A percentile compares a stretch with the other conserved stretches of the same genome.
Conservation (phyloP, 2,113 vertebrate species). For the Platysteira castanea region DNA sequence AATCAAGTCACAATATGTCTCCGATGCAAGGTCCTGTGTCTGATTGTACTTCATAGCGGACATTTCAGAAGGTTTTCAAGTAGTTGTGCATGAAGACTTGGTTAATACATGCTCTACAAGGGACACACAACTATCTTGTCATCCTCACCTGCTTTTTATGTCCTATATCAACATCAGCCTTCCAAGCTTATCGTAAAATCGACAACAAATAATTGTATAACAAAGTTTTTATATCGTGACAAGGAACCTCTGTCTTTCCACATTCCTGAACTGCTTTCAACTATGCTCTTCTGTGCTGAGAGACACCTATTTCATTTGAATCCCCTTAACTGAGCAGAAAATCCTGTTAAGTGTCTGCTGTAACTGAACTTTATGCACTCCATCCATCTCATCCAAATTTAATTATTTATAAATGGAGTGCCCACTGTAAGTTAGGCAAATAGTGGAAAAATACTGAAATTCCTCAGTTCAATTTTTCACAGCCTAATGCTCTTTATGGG, state of each 20-base stretch:
- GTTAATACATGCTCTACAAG: background rate
- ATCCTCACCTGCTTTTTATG: background rate
- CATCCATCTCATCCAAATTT: background rate
- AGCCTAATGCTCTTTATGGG: background rate
- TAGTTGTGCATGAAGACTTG: background rate
- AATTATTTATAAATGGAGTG: background rate
- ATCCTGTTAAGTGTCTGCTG: background rate
- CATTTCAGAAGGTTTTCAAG: background rate
- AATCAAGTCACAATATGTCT: background rate
- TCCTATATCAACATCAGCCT: background rate
- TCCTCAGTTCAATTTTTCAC: background rate
- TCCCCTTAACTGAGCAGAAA: slow-evolving; percentile 2
- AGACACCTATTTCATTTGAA: background rate
- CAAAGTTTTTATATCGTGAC: background rate
- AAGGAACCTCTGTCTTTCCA: background rate
- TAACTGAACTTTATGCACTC: background rate
- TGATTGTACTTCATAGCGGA: background rate
- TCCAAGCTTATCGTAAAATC: background rate
- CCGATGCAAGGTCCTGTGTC: background rate
- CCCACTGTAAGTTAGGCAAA: background rate
- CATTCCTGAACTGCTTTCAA: background rate
- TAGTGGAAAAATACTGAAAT: background rate
- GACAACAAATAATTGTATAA: background rate
- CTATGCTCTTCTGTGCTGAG: background rate
- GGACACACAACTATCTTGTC: background rate